Evolutionary conservation across 2,113 vertebrate genomes (phyloP).

Genomic region (Chamaetylas fuelleborni): DNA sequence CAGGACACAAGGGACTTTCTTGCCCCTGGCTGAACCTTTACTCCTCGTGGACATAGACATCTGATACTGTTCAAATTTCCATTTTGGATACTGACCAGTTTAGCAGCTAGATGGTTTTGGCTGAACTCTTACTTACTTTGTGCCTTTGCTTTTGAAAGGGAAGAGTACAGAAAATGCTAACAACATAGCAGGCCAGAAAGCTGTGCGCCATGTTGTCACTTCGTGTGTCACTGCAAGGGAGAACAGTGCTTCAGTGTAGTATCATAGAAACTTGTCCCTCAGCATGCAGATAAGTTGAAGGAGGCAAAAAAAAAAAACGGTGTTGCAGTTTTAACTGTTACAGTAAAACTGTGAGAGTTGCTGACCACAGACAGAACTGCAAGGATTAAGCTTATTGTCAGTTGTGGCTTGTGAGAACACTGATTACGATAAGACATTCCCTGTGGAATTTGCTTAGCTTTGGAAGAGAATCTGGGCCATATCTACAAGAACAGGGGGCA

Average conservation of each 20-base stretch:
- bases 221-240: background rate
- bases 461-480: background rate
- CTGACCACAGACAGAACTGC: background rate
- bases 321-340: background rate
- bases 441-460: background rate
- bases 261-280: background rate
- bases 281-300: background rate
- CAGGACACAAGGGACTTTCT: slow-evolving; percentile 52
- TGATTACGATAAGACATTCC: background rate
- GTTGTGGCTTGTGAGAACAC: background rate
- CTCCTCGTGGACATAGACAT: background rate
- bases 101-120: background rate
- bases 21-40: slow-evolving; percentile 36
- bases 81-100: slow-evolving; percentile 7
- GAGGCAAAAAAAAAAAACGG: too few species aligned
- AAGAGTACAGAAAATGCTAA: background rate
- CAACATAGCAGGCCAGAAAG: background rate
- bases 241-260: background rate
- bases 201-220: background rate
- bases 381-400: background rate
- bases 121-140: background rate
- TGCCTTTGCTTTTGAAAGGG: background rate
- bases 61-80: slow-evolving; percentile 32
- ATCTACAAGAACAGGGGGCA: background rate
- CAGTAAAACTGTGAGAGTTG: background rate